Percentiles rank a stretch among this genome's conserved stretches.
Conservation (phyloP, 2,113 vertebrate genomes). For the Centropus bengalensis region DNA sequence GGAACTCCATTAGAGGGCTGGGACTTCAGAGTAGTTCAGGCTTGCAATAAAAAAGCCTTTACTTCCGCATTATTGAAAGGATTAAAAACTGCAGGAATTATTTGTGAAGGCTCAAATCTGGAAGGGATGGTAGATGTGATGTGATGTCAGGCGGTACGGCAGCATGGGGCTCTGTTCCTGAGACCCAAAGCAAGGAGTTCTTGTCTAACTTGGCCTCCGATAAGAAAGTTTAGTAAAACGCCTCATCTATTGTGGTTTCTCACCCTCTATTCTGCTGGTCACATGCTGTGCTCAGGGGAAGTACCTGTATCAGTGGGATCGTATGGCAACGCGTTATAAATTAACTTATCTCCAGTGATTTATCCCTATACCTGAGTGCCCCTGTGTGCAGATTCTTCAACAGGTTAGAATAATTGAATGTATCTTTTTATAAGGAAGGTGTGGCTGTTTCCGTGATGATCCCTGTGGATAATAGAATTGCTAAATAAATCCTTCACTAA, state of each 20-base stretch:
- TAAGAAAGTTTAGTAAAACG: not conserved
- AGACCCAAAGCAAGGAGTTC: not conserved
- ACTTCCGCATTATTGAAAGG: not conserved
- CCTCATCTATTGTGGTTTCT: not conserved
- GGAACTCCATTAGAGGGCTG: too few relatives aligned
- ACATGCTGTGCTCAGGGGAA: not conserved
- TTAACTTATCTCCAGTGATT: not conserved
- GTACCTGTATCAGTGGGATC: not conserved
- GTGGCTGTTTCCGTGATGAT: not conserved
- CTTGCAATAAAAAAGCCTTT: not conserved
- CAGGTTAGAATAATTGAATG: not conserved
- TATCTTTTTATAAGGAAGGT: not conserved
- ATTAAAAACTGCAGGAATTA: not conserved
- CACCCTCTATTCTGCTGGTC: not conserved
- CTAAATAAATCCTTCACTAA: not conserved
- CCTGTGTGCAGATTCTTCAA: not conserved
- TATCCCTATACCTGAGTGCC: not conserved
- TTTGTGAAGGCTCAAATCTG: not conserved
- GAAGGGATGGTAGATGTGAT: not conserved
- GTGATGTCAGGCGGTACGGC: rapidly evolving
- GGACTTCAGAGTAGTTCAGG: not conserved
- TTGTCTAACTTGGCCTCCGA: not conserved
- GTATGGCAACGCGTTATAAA: not conserved
- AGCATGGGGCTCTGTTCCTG: not conserved
- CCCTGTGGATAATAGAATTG: not conserved